Conservation (phyloP, 53 echinoderm and acorn worm species). For the Zoroaster sp. region DNA sequence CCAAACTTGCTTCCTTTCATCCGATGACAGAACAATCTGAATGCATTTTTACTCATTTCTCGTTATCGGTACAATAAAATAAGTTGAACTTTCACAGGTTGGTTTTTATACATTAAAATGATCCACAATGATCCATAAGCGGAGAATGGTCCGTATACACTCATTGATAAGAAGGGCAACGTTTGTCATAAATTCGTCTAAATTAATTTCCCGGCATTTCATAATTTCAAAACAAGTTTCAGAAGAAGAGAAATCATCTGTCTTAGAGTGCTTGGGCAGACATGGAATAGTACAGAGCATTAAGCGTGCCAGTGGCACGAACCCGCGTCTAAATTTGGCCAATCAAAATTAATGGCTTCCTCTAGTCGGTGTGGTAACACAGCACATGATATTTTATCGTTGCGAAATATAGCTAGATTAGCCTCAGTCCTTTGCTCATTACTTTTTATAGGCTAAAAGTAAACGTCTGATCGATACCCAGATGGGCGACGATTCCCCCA, state of each 20-base stretch:
- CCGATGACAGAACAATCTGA: too few species aligned
- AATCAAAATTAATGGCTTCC: neutral
- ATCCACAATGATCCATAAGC: too few species aligned
- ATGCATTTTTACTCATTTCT: too few species aligned
- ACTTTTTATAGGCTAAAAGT: neutral
- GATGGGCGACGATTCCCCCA: neutral
- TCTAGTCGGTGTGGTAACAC: neutral
- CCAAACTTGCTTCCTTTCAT: too few species aligned
- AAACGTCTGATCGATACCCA: neutral
- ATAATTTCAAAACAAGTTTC: neutral
- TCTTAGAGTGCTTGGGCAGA: neutral
- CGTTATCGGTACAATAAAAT: too few species aligned
- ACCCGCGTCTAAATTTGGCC: neutral
- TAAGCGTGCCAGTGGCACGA: neutral
- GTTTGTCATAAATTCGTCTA: neutral
- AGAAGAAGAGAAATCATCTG: neutral
- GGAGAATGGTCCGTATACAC: too few species aligned
- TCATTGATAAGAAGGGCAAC: too few species aligned
- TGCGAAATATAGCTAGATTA: neutral
- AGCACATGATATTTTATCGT: neutral
- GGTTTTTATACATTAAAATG: too few species aligned
- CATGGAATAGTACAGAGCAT: neutral
- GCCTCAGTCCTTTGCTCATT: neutral
- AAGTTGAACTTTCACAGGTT: too few species aligned
- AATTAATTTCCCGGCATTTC: neutral